Base-by-base conservation (phyloP, 2,113 vertebrate genomes). In the Danio rerio region DNA sequence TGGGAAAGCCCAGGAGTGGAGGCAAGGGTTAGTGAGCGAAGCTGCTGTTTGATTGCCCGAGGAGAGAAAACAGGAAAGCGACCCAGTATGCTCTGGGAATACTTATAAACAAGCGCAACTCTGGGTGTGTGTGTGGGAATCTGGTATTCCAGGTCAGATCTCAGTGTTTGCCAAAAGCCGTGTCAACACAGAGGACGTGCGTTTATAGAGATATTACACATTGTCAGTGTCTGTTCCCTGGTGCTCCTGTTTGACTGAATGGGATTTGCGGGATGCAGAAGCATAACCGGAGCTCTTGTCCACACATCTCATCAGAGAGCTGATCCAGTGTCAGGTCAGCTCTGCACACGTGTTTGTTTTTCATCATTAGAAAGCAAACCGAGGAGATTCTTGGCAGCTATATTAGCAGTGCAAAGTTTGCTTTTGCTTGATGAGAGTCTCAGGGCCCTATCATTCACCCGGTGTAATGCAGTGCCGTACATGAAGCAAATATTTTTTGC, bases 341-440 rank as follows among this genome's bases (percentile, higher is more conserved):
- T 82, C 88, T 42, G 80, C 85, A 86, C 88, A 86, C 85, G 10
- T 93, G 93, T 93, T 94, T 93, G 91, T 86, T 88, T 94, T 94
- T 93, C 90, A 94, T 95, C 92, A 91, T 91, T 90, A 92, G 92
- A 93, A 91, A 89, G 87, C 91, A 92, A 93, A 92, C 90, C 77
- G 77, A 84, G 88, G 83, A 85, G 87, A 86, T 87, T 92, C 84
- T 89, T 87, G 88, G 87, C 84, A 89, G 90, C 83, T 70, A 86
- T 71, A 86, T 83, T 88, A 89, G 87, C 63, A 42, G 84, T 87
- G 86, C 81, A 79, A 79, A 90, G 82, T 94, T 93, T 89, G 87
- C 88, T 89, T 81, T 82, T 43, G 73, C 56, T 6, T 84, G 89
- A 92, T 91, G 91, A 89, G 69, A 62, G 80, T 66, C 63, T 84